Conservation (phyloP, 2,888 invertebrate genomes). For the Scaptomyza caliginosa region DNA sequence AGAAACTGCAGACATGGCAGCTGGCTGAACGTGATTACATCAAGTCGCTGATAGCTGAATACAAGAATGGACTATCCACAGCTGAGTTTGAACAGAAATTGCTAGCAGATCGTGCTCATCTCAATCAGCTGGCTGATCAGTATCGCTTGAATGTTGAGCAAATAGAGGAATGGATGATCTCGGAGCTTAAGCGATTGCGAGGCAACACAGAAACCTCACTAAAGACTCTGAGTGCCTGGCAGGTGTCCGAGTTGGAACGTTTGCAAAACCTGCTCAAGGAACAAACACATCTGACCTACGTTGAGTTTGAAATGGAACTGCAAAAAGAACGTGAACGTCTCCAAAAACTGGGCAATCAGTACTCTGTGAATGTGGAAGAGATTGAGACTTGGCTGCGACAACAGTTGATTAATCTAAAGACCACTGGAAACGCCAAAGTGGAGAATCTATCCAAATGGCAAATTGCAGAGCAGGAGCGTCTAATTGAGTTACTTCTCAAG, state of each 20-base stretch:
- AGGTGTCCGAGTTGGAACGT: conserved; percentile 72
- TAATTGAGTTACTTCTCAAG: conserved; percentile 78
- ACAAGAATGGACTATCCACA: conserved; percentile 75
- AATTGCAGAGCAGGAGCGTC: conserved; percentile 72
- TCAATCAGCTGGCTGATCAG: conserved; percentile 79
- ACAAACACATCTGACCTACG: conserved; percentile 77
- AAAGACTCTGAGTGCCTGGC: conserved; percentile 77
- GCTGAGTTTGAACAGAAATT: conserved; percentile 78
- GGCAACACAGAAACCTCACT: conserved; percentile 72
- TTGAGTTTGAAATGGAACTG: conserved; percentile 79
- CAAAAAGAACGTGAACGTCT: conserved; percentile 75
- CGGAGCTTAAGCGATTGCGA: conserved; percentile 76
- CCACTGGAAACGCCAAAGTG: conserved; percentile 77
- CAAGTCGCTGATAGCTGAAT: conserved; percentile 72
- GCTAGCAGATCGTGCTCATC: conserved; percentile 77
- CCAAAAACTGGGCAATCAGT: conserved; percentile 74
- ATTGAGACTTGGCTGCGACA: conserved; percentile 80
- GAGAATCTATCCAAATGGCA: conserved; percentile 82
- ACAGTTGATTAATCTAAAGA: conserved; percentile 79
- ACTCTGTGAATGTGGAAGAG: conserved; percentile 80
- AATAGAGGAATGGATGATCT: conserved; percentile 81
- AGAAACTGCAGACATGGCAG: conserved; percentile 81
- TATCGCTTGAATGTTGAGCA: conserved; percentile 80
- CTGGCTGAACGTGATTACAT: conserved; percentile 81
- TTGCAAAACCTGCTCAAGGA: conserved; percentile 76